Percentiles rank a stretch among this genome's conserved stretches.
Conservation (phyloP, 2,113 vertebrate genomes). For the Lanius collurio region DNA sequence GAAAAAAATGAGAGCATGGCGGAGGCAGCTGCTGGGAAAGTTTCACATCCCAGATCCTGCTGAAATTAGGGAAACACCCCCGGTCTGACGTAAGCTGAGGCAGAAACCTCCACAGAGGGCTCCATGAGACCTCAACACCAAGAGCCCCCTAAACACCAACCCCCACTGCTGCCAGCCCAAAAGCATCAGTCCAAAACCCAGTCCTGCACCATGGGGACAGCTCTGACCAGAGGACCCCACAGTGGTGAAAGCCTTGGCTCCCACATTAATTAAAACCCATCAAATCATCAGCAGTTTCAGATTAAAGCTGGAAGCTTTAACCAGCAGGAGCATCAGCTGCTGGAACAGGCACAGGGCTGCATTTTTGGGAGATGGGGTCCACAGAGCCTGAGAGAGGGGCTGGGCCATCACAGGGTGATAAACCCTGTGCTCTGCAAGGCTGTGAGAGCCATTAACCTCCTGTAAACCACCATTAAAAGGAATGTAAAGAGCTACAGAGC, state of each 20-base stretch:
- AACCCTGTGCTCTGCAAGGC: rapidly evolving
- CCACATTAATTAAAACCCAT: not conserved
- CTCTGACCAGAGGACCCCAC: not conserved
- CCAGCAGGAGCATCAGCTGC: not conserved
- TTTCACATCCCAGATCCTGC: not conserved
- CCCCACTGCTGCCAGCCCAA: not conserved
- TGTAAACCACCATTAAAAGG: not conserved
- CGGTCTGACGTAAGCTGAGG: rapidly evolving
- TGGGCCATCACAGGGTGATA: not conserved
- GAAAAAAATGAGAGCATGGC: not conserved
- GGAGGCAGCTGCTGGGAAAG: not conserved
- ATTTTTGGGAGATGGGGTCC: not conserved
- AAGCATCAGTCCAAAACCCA: not conserved
- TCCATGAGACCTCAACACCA: not conserved
- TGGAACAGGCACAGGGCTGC: not conserved
- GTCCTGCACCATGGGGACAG: not conserved
- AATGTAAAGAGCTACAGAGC: not conserved
- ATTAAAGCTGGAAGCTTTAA: not conserved
- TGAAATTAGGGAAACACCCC: not conserved
- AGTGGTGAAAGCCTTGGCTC: not conserved
- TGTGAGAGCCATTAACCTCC: not conserved
- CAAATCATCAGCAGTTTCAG: not conserved
- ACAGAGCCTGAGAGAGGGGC: not conserved
- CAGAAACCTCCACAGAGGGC: not conserved
- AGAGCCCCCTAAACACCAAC: not conserved